A percentile compares a stretch with the other conserved stretches of the same genome.
Conservation (phyloP, 2,113 vertebrate genomes). For the Perca fluviatilis region DNA sequence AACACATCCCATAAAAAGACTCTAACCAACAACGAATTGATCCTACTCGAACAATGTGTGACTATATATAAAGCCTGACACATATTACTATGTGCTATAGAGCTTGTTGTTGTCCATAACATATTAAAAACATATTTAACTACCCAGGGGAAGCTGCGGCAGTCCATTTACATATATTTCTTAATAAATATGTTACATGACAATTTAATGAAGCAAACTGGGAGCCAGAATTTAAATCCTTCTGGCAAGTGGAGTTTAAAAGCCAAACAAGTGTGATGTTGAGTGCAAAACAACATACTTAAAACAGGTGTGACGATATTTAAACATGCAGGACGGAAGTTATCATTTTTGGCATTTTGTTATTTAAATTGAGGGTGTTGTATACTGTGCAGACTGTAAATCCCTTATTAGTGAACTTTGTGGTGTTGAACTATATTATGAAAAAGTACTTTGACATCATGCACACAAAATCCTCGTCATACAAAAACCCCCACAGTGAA, state of each 20-base stretch:
- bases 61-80: neutral
- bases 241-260: neutral
- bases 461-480: neutral
- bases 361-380: neutral
- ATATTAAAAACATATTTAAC: neutral
- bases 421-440: neutral
- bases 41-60: neutral
- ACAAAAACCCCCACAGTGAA: conserved; percentile 49
- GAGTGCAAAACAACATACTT: neutral
- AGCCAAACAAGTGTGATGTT: neutral
- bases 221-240: neutral
- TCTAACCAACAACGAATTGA: neutral
- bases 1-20: neutral
- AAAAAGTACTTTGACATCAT: neutral
- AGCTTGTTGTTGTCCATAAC: neutral
- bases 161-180: neutral
- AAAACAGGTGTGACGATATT: neutral
- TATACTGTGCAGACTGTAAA: neutral
- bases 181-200: neutral
- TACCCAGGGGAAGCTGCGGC: neutral
- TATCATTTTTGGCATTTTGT: no score
- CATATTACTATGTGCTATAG: neutral
- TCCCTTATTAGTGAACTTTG: neutral
- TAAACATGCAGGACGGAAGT: neutral
- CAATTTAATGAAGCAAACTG: neutral